phyloP scores from a whole-genome alignment of 2,113 vertebrate genomes.

The Ondatra zibethicus region DNA sequence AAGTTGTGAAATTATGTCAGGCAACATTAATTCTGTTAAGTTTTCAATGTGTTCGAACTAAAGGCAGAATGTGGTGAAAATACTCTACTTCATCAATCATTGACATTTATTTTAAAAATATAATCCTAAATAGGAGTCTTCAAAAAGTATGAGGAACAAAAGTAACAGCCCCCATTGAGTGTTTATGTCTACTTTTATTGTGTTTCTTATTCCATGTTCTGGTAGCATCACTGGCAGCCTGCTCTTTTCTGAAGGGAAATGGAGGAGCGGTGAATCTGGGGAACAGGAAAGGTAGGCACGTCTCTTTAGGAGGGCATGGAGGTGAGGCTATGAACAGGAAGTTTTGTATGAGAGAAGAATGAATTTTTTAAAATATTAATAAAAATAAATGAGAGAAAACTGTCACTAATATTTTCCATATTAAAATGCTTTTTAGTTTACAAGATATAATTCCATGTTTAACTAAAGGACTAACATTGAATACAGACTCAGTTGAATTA shows the following conservation, averaged over 20 bases:
- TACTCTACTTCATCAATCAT: slow-evolving; percentile 6
- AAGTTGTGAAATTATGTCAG: slow-evolving; percentile 58
- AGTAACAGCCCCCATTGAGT: not conserved
- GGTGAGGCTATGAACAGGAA: not conserved
- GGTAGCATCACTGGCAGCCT: not conserved
- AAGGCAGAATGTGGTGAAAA: not conserved
- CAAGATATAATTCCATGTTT: slow-evolving; percentile 17
- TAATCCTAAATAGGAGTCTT: not conserved
- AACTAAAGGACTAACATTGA: not conserved
- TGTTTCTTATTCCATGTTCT: not conserved
- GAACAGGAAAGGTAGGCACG: not conserved
- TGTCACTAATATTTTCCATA: not conserved
- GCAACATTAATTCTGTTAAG: not conserved
- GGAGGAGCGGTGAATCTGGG: not conserved
- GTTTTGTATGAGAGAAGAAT: not conserved
- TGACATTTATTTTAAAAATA: slow-evolving; percentile 35
- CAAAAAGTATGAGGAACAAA: not conserved
- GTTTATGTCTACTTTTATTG: not conserved
- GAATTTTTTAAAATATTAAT: not conserved
- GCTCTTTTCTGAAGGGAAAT: too few species aligned
- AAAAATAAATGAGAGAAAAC: not conserved
- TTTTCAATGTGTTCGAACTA: not conserved
- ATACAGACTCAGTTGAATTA: not conserved
- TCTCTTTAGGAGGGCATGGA: not conserved
- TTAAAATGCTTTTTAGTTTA: slow-evolving; percentile 44